Evolutionary conservation across 2,888 invertebrate species (phyloP), one percentile per base, ranked within the genome.

Genomic region (Eupithecia tripunctaria): DNA sequence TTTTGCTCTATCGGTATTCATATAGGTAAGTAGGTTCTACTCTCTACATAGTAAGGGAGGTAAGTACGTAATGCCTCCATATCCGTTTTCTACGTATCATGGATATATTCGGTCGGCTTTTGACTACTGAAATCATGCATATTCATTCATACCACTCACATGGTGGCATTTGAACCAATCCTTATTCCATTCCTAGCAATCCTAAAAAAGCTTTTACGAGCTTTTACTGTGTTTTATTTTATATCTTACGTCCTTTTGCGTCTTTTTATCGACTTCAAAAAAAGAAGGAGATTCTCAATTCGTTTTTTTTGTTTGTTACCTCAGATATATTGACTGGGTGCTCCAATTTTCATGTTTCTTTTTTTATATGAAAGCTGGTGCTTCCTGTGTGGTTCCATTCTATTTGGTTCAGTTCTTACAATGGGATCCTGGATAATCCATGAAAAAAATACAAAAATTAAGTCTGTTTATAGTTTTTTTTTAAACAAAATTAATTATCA

Each of bases 1-100:
- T 65, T 27, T 65, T 36, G 25, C 36, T 63, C n/a, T 36, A 63
- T 63, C 36, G 62, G 21, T 21, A 63, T 63, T 63, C 32, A 36
- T 21, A 10, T 36, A n/a, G n/a, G n/a, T n/a, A 63, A 36, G 47
- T 51, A n/a, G 27, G 6, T n/a, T 62, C 15, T 10, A 62, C 60
- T 6, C 18, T 27, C n/a, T 32, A 18, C 18, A 60, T 2, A 7
- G n/a, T n/a, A n/a, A n/a, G n/a, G 12, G 36, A 36, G 10, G 8
- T 27, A n/a, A 4, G 25, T 27, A 6, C 6, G 25, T 25, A 60
- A 29, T 60, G n/a, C 14, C 59, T 29, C 7, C 4, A 29, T 29
- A 14, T 29, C 21, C 51, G 18, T 21, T 8, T 41, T 21, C 10
- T 27, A 27, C 27, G 6, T 3, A 59, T 27, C 27, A 51, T 10